Conservation (phyloP, 1,140 invertebrate genomes). For the Eriocheir sinensis region DNA sequence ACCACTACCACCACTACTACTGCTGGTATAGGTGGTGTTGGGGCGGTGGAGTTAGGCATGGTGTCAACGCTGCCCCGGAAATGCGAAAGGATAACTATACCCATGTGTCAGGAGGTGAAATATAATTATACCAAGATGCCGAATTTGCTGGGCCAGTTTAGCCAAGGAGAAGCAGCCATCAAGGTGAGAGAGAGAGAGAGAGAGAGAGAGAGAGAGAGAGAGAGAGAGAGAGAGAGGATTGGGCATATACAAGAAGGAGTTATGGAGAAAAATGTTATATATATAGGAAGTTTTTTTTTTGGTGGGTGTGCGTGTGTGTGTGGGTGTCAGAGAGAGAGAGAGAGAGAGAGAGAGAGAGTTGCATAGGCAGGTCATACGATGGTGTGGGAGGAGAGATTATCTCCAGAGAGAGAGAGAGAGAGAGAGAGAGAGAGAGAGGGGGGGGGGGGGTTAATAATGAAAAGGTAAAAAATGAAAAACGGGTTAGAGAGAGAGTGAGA, state of each 20-base stretch:
- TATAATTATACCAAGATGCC: conserved; percentile 99
- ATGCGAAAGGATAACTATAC: conserved; percentile 96
- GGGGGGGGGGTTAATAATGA: neutral
- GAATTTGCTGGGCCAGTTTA: conserved; percentile 94
- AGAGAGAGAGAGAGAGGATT: conserved; percentile 53
- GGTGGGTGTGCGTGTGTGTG: neutral
- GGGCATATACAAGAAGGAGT: no score
- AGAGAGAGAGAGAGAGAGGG: neutral
- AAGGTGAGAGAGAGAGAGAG: conserved; percentile 85
- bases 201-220: conserved; percentile 47
- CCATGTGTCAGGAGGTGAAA: conserved; percentile 94
- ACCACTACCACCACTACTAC: neutral
- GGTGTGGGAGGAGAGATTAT: no score
- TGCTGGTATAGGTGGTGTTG: neutral
- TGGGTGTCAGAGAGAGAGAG: neutral
- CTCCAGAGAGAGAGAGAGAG: neutral
- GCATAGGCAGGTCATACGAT: no score
- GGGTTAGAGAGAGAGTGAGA: neutral
- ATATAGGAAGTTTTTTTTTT: no score
- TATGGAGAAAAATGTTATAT: no score
- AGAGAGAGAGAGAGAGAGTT: neutral
- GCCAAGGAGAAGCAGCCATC: conserved; percentile 96
- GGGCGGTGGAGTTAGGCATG: neutral
- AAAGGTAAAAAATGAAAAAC: conserved; percentile 5
- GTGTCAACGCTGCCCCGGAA: conserved; percentile 81